Conservation (phyloP, 2,888 invertebrate species). For the Choristoneura rosaceana region DNA sequence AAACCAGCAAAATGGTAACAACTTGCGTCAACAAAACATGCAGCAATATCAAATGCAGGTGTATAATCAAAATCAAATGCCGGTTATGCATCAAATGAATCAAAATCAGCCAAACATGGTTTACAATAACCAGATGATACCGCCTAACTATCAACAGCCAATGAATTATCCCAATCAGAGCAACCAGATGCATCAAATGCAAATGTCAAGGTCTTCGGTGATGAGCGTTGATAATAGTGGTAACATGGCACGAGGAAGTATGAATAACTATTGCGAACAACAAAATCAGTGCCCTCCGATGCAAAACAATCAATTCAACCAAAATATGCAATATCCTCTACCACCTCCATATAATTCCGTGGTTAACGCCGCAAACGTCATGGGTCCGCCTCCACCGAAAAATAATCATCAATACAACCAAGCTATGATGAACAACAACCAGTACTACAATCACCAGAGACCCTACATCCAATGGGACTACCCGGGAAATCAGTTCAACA, state of each 20-base stretch:
- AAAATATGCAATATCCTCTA: constrained; percentile 74
- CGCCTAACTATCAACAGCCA: constrained; percentile 64
- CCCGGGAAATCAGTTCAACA: constrained; percentile 76
- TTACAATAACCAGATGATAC: constrained; percentile 68
- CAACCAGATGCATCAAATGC: constrained; percentile 72
- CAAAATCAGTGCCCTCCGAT: constrained; percentile 62
- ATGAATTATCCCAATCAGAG: constrained; percentile 67
- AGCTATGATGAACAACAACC: constrained; percentile 80
- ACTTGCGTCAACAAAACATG: constrained; percentile 70
- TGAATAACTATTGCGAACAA: constrained; percentile 75
- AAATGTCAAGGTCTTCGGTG: constrained; percentile 78
- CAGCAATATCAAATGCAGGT: constrained; percentile 76
- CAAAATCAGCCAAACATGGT: constrained; percentile 64
- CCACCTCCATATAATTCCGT: constrained; percentile 76
- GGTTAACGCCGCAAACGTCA: constrained; percentile 75
- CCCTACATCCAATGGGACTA: constrained; percentile 80
- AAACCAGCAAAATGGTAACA: constrained; percentile 63
- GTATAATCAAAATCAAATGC: constrained; percentile 69
- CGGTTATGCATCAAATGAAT: constrained; percentile 60
- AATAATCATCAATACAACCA: constrained; percentile 81
- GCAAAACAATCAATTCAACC: constrained; percentile 69
- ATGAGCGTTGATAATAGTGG: constrained; percentile 82
- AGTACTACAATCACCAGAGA: constrained; percentile 78
- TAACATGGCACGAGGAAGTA: constrained; percentile 71
- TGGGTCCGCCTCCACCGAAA: constrained; percentile 81